A percentile compares a stretch with the other conserved stretches of the same genome.
Conservation (phyloP, 1,140 invertebrate genomes). For the Pseudachorutes palmiensis region DNA sequence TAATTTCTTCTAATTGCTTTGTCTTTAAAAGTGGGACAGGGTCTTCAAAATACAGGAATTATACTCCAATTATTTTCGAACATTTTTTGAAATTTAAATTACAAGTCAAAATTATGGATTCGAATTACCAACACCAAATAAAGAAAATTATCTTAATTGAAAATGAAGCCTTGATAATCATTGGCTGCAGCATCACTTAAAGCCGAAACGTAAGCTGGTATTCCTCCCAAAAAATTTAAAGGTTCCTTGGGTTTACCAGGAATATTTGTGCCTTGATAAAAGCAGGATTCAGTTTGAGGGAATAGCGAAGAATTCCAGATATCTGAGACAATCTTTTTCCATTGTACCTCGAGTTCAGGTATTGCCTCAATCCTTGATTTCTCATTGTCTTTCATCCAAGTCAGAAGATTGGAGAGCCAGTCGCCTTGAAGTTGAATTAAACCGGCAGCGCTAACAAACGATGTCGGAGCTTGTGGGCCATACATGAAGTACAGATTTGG, state of each 20-base stretch:
- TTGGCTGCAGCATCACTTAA: not conserved
- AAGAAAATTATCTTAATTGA: not conserved
- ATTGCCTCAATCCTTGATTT: not conserved
- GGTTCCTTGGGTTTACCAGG: conserved; percentile 19
- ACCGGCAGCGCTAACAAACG: conserved; percentile 10
- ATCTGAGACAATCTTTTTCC: not conserved
- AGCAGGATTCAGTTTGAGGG: not conserved
- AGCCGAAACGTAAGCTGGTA: not conserved
- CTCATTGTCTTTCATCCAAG: not conserved
- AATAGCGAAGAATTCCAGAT: conserved; percentile 12
- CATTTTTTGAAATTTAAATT: too few relatives aligned
- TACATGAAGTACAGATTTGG: conserved; percentile 11
- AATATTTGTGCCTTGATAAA: conserved; percentile 22
- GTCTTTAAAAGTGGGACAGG: too few relatives aligned
- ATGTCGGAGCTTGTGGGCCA: conserved; percentile 13
- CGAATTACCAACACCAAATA: too few relatives aligned
- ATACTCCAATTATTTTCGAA: too few relatives aligned
- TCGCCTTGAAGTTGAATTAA: not conserved
- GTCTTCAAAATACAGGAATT: too few relatives aligned
- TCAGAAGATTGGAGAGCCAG: not conserved
- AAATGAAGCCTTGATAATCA: conserved; percentile 14
- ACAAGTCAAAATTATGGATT: too few relatives aligned
- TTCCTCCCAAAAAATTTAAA: conserved; percentile 8
- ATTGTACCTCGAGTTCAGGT: not conserved
- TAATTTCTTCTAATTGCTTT: too few relatives aligned